phyloP scores from a whole-genome alignment of 37 sponge, comb jelly and placozoan species.

The Haliclona indistincta region DNA sequence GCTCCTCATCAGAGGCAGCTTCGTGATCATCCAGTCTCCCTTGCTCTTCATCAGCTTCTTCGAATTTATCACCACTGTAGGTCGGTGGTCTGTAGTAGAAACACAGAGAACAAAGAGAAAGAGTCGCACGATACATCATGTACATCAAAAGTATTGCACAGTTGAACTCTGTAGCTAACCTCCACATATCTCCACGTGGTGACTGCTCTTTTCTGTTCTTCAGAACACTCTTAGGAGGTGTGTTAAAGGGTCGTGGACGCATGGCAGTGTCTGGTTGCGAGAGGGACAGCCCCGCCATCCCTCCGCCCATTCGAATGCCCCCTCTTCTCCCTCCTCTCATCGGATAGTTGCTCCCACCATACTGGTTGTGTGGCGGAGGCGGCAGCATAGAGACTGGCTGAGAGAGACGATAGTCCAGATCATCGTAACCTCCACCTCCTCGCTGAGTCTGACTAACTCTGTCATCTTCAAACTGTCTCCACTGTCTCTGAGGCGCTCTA shows the following conservation, averaged over 20 bases:
- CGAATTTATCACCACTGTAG: not conserved
- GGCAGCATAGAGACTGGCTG: too few relatives aligned
- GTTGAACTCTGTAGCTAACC: not conserved
- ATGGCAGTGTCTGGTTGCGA: conserved; percentile 64
- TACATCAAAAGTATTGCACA: not conserved
- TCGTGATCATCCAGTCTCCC: not conserved
- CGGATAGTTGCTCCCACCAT: too few relatives aligned
- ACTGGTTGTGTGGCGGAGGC: too few relatives aligned
- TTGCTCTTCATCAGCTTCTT: not conserved
- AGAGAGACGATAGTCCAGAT: too few relatives aligned
- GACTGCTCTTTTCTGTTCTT: conserved; percentile 2
- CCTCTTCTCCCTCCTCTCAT: not conserved
- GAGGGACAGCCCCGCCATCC: conserved; percentile 55
- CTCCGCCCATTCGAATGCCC: conserved; percentile 25
- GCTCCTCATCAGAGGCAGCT: too few relatives aligned
- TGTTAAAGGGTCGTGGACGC: not conserved
- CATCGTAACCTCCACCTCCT: too few relatives aligned
- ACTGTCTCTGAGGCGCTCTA: too few relatives aligned
- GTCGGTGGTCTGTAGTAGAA: not conserved
- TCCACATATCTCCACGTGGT: not conserved
- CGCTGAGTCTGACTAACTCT: too few relatives aligned
- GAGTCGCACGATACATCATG: not conserved
- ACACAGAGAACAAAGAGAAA: not conserved
- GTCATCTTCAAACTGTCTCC: too few relatives aligned
- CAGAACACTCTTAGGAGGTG: too few relatives aligned